Evolutionary conservation across 2,888 invertebrate genomes (phyloP).

Genomic region (Odontocolon sp.): DNA sequence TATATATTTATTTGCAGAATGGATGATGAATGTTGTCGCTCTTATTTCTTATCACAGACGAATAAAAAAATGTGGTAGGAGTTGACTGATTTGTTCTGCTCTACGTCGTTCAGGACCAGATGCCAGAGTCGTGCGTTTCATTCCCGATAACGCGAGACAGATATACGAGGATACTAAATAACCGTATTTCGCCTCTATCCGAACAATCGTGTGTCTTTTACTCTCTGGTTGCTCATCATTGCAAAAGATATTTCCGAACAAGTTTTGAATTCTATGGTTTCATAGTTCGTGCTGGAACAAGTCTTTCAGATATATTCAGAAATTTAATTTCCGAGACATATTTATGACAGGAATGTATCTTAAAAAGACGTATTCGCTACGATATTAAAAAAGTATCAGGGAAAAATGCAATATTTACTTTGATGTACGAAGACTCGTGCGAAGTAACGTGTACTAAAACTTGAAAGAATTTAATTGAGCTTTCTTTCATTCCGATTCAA

Average conservation of each 20-base stretch:
- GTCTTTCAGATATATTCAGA: too few relatives aligned
- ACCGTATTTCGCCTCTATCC: conserved; percentile 28
- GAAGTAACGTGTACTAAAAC: background rate
- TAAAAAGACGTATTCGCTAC: background rate
- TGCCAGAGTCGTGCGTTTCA: conserved; percentile 39
- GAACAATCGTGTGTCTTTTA: background rate
- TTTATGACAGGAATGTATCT: background rate
- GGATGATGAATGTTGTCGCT: too few relatives aligned
- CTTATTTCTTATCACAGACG: too few relatives aligned
- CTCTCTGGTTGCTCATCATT: background rate
- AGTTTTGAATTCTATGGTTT: background rate
- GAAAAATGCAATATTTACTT: background rate
- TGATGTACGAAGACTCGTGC: conserved; percentile 1
- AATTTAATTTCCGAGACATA: too few relatives aligned
- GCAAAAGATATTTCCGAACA: conserved; percentile 7
- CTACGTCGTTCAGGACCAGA: conserved; percentile 41
- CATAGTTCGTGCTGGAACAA: too few relatives aligned
- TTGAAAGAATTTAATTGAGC: conserved; percentile 23
- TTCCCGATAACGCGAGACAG: conserved; percentile 46
- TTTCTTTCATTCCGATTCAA: conserved; percentile 23
- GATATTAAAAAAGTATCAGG: conserved; percentile 5
- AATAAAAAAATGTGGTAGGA: conserved; percentile 17
- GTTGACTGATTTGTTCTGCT: conserved; percentile 46
- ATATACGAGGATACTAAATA: conserved; percentile 38
- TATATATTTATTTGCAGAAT: too few relatives aligned